These are phyloP conservation scores for Hylaea fasciaria DNA, from an alignment of 2,888 invertebrate genomes.

Conservation along the genomic window DNA sequence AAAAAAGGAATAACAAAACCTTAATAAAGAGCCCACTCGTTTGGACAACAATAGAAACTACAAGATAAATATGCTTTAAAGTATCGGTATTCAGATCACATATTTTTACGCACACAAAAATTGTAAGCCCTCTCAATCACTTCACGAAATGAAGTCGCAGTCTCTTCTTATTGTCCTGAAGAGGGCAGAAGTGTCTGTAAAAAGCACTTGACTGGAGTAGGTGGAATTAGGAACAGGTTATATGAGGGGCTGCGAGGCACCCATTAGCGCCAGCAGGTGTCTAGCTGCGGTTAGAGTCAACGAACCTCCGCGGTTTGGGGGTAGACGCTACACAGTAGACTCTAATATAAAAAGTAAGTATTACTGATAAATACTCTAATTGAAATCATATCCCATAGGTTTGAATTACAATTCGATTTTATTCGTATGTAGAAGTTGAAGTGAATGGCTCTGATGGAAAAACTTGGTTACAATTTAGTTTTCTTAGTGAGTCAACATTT, in stretches of 20 bases:
- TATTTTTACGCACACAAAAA: neutral
- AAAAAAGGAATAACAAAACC: constrained; percentile 16
- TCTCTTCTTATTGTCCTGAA: constrained; percentile 70
- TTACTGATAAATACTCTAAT: neutral
- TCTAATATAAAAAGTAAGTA: neutral
- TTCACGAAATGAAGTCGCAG: constrained; percentile 59
- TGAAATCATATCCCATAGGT: no score
- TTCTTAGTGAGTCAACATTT: no score
- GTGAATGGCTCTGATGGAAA: no score
- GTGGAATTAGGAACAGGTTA: constrained; percentile 69
- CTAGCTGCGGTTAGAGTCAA: constrained; percentile 54
- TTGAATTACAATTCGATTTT: no score
- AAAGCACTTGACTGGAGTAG: constrained; percentile 69
- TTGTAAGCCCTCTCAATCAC: constrained; percentile 47
- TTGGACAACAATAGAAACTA: constrained; percentile 6
- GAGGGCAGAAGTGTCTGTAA: constrained; percentile 71
- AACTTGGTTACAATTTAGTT: no score
- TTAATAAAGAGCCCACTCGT: neutral
- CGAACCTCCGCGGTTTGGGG: constrained; percentile 44
- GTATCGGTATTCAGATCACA: neutral
- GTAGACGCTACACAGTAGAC: constrained; percentile 9
- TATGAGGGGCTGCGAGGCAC: constrained; percentile 58
- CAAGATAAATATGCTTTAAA: neutral
- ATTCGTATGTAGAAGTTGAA: no score
- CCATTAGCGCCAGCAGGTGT: constrained; percentile 67